Evolutionary conservation across 2,113 vertebrate species (phyloP).

Genomic region (Phyllostomus hastatus): DNA sequence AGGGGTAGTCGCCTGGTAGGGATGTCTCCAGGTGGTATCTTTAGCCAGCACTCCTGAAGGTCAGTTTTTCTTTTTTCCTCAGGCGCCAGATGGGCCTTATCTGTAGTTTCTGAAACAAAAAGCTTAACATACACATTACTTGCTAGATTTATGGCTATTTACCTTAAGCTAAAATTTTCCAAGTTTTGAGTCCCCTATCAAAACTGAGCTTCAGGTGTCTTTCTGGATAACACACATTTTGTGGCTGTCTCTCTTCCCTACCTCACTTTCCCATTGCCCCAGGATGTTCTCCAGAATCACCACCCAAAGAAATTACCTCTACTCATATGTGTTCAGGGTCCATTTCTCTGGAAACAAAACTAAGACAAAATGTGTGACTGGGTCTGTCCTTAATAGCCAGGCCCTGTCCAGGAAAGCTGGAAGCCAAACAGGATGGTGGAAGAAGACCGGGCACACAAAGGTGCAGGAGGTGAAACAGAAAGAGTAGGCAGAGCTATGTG

Average conservation of each 20-base stretch:
- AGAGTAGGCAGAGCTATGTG: accelerated
- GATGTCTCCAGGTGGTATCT: no score
- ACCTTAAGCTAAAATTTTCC: no score
- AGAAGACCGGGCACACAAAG: not conserved
- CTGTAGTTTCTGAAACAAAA: no score
- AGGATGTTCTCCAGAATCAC: not conserved
- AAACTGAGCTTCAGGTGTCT: not conserved
- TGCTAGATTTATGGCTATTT: no score
- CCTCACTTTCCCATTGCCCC: not conserved
- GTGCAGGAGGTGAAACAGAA: no score
- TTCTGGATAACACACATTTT: not conserved
- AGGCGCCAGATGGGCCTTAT: no score
- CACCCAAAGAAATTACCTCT: not conserved
- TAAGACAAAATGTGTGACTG: not conserved
- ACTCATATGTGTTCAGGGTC: not conserved
- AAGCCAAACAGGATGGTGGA: not conserved
- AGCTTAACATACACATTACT: no score
- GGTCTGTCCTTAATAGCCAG: not conserved
- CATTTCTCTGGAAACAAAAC: not conserved
- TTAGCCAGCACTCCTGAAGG: no score
- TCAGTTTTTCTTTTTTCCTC: no score
- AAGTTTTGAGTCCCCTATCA: no score
- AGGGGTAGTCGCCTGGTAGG: no score
- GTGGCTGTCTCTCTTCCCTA: not conserved
- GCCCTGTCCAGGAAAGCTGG: no score